A percentile compares a stretch with the other conserved stretches of the same genome.
Evolutionary conservation across 2,113 vertebrate genomes (phyloP).

Genomic region (Arizona elegans): DNA sequence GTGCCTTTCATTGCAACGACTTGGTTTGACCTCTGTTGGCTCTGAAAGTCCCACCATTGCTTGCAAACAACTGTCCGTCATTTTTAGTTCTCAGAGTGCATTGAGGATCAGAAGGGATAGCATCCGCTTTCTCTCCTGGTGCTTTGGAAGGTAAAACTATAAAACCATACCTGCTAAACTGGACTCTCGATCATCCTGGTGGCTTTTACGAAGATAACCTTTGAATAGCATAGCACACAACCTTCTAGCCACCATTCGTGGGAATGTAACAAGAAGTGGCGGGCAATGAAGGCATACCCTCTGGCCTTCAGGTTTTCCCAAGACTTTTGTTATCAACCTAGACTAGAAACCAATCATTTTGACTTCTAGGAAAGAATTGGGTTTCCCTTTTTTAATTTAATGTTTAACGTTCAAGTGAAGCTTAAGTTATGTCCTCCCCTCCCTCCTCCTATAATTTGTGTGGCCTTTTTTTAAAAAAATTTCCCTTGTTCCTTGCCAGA

Average conservation of each 20-base stretch:
- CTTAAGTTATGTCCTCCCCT: not conserved
- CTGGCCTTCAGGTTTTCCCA: not conserved
- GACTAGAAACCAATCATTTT: not conserved
- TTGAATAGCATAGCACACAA: not conserved
- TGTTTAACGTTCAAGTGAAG: not conserved
- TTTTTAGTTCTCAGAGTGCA: not conserved
- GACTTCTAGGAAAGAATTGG: no score
- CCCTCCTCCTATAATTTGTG: not conserved
- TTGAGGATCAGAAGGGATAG: not conserved
- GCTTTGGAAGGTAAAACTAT: not conserved
- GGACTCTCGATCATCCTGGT: not conserved
- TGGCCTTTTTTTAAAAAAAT: no score
- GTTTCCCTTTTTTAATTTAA: not conserved
- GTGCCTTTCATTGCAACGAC: not conserved
- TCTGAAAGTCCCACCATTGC: not conserved
- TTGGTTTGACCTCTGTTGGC: not conserved
- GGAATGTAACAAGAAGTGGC: not conserved
- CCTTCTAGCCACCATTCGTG: not conserved
- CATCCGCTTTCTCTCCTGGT: not conserved
- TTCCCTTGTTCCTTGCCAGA: not conserved
- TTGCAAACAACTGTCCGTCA: not conserved
- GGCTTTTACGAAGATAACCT: not conserved
- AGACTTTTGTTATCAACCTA: not conserved
- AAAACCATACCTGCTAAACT: not conserved
- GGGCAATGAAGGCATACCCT: not conserved